Percentiles rank a stretch among this genome's conserved stretches.
phyloP scores from a whole-genome alignment of 2,888 invertebrate genomes.

The Cantharis rustica region DNA sequence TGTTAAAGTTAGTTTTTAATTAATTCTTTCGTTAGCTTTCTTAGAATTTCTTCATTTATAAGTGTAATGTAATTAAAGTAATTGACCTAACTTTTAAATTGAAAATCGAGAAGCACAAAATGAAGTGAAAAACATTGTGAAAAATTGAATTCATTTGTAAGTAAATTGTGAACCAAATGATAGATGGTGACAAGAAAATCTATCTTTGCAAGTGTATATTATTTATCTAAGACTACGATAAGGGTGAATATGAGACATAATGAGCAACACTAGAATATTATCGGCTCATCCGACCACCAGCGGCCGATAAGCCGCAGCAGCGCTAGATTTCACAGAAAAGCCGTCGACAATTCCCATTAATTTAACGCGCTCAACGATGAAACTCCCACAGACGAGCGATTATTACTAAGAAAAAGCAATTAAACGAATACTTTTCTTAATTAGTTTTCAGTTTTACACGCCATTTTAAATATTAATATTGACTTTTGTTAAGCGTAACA shows the following conservation, averaged over 20 bases:
- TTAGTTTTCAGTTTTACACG: conserved; percentile 54
- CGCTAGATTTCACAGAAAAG: conserved; percentile 51
- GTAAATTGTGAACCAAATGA: conserved; percentile 9
- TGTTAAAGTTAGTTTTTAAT: not conserved
- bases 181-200: conserved; percentile 26
- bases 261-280: conserved; percentile 46
- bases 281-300: conserved; percentile 46
- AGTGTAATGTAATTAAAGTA: not conserved
- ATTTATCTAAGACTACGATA: conserved; percentile 43
- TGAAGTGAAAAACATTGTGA: not conserved
- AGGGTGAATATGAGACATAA: conserved; percentile 42
- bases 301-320: conserved; percentile 49
- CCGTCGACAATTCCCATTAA: conserved; percentile 56
- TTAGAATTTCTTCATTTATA: not conserved
- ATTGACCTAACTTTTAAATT: not conserved
- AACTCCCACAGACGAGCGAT: conserved; percentile 50
- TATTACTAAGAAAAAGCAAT: conserved; percentile 51
- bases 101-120: not conserved
- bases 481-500: conserved; percentile 36
- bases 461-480: conserved; percentile 50
- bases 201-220: conserved; percentile 35
- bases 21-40: not conserved
- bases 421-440: conserved; percentile 56
- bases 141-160: not conserved
- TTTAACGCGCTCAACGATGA: conserved; percentile 52